Conservation (phyloP, 2,888 invertebrate genomes). For the Drosophila silvestris region DNA sequence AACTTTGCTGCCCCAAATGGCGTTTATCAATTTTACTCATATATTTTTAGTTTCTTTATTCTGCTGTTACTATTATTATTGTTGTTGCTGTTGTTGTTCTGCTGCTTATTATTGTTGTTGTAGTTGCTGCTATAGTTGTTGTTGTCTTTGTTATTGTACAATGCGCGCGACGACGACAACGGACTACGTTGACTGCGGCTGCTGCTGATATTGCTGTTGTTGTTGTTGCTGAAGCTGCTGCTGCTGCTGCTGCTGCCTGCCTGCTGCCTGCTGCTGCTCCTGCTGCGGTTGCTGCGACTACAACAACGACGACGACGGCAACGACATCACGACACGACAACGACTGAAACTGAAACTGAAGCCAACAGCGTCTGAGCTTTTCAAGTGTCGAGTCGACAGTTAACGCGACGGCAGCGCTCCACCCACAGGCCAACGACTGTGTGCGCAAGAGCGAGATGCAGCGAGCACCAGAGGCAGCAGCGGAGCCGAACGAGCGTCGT, state of each 20-base stretch:
- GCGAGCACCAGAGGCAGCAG: constrained; percentile 4
- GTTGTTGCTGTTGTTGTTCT: constrained; percentile 18
- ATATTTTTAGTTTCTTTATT: background rate
- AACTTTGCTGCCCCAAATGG: constrained; percentile 30
- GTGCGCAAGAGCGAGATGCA: constrained; percentile 4
- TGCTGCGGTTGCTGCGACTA: constrained; percentile 71
- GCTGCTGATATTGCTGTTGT: constrained; percentile 71
- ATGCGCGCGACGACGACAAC: constrained; percentile 48
- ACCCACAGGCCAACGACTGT: constrained; percentile 20
- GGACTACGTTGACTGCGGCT: constrained; percentile 84
- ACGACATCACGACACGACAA: constrained; percentile 84
- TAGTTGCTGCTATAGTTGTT: constrained; percentile 20
- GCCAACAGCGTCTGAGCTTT: constrained; percentile 51
- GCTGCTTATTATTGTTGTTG: constrained; percentile 23
- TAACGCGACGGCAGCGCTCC: constrained; percentile 27
- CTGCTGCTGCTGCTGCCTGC: constrained; percentile 70
- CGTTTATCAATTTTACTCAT: constrained; percentile 18
- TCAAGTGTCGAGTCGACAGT: constrained; percentile 58
- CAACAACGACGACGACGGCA: constrained; percentile 75
- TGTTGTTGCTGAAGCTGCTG: constrained; percentile 70
- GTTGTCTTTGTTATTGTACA: constrained; percentile 47
- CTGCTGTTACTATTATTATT: constrained; percentile 10
- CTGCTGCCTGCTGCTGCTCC: constrained; percentile 85
- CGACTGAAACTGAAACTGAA: constrained; percentile 74
- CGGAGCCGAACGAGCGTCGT: constrained; percentile 45